phyloP scores from a whole-genome alignment of 2,113 vertebrate species.

The Sceloporus undulatus region DNA sequence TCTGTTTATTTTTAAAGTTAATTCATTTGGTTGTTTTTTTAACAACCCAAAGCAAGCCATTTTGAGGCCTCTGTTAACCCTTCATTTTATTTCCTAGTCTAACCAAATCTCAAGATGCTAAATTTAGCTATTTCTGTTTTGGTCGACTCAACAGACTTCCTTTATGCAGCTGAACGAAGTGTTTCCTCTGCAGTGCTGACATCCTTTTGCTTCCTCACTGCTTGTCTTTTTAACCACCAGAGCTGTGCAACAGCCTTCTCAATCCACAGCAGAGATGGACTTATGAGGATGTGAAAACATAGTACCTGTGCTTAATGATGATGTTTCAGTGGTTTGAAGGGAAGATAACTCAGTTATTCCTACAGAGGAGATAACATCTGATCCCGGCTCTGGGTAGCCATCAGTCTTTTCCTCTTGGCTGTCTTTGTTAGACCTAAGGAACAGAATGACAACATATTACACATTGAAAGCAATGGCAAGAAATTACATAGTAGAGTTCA shows the following conservation, averaged over 20 bases:
- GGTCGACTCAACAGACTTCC: neutral
- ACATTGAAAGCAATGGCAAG: neutral
- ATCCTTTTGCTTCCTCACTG: neutral
- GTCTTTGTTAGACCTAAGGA: conserved; percentile 18
- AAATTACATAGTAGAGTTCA: neutral
- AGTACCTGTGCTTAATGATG: conserved; percentile 21
- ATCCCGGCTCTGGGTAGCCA: neutral
- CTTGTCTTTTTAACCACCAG: neutral
- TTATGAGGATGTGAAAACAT: neutral
- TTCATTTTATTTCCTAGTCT: conserved; percentile 1
- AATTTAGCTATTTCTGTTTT: no score
- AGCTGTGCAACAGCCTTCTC: neutral
- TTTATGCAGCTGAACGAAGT: neutral
- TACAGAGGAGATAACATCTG: neutral
- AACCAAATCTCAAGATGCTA: neutral
- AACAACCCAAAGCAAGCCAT: no score
- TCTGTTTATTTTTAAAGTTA: no score
- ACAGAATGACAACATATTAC: neutral
- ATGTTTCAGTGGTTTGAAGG: neutral
- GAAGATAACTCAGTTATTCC: neutral
- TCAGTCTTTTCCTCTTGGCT: neutral
- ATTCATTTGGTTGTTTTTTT: no score
- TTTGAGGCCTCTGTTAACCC: neutral
- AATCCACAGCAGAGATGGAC: neutral
- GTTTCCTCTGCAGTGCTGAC: neutral